Evolutionary conservation across 2,113 vertebrate genomes (phyloP), one percentile per base, ranked within the genome.

Genomic region (Cebidichthys violaceus): DNA sequence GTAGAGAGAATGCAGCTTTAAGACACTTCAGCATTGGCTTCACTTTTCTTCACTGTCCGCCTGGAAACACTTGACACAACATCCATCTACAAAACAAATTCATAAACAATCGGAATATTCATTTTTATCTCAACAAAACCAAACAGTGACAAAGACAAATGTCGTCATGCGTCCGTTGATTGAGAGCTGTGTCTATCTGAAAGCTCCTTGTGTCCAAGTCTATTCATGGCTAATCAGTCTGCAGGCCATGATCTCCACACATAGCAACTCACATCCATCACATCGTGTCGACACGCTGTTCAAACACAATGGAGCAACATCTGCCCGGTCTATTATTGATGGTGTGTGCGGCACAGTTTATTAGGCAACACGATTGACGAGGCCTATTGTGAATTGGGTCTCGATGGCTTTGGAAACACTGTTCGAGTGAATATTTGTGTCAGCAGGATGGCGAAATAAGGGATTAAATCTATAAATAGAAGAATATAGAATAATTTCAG

Each of bases 191-290:
- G 55, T 70, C 39, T 4, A 1, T 13, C 54, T 78, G 39, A 27
- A 52, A 18, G 20, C 67, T 70, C 76, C 45, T 31, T 5, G 27
- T 31, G 31, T 62, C 68, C 59, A 33, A 17, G 57, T 79, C 45
- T 65, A 45, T 79, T 72, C 60, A 33, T 24, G 24, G 67, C 62
- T 64, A 11, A 71, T 79, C 45, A 52, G 77, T 41, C 31, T 59
- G 55, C 24, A 1, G 64, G 75, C 52, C 65, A 33, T 6, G 35
- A 68, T 33, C 65, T 39, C 29, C 33, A n/a, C 68, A 41, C n/a
- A 57, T 55, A 69, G 55, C 18, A 55, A 65, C 47, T 80, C 78
- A 35, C 50, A 29, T 67, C 39, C 37, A 27, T 73, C 47, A 35
- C 15, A 9, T 14, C 55, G 47, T 59, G 78, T 45, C 27, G 14